Percentiles rank a stretch among this genome's conserved stretches.
Evolutionary conservation across 64 coral and sea anemone genomes (phyloP).

Genomic region (Trachythela sp.): DNA sequence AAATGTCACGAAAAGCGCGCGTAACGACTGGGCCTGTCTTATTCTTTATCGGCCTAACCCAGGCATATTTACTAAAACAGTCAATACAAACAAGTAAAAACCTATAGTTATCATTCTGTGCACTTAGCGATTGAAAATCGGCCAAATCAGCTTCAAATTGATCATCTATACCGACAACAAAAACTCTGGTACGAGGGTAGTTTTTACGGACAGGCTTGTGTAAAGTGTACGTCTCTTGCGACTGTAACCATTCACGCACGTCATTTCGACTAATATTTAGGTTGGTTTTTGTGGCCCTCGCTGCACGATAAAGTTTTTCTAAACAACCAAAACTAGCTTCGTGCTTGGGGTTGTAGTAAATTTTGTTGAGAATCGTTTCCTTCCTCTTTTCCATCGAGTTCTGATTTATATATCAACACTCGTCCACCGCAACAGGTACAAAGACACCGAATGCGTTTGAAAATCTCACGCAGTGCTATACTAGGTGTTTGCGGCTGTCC

Average conservation of each 20-base stretch:
- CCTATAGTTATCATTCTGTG: background rate
- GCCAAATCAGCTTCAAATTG: background rate
- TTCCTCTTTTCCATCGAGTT: background rate
- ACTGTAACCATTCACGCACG: too few species aligned
- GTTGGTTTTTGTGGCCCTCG: too few species aligned
- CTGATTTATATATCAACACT: background rate
- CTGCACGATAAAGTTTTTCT: too few species aligned
- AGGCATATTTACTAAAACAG: background rate
- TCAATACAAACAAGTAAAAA: slow-evolving; percentile 6
- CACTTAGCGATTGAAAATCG: background rate
- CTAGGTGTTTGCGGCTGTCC: background rate
- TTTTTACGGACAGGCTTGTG: too few species aligned
- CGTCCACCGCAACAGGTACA: background rate
- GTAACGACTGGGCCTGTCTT: background rate
- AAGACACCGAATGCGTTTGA: background rate
- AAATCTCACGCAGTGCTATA: background rate
- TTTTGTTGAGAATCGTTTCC: background rate
- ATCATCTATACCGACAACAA: too few species aligned
- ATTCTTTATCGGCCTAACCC: background rate
- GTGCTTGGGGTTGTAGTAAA: background rate
- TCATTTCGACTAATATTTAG: too few species aligned
- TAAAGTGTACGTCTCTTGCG: too few species aligned
- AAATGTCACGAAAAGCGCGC: background rate
- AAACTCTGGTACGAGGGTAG: too few species aligned
- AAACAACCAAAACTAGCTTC: too few species aligned